Evolutionary conservation across 2,113 vertebrate genomes (phyloP), one percentile per base, ranked within the genome.

Genomic region (Prionailurus bengalensis): DNA sequence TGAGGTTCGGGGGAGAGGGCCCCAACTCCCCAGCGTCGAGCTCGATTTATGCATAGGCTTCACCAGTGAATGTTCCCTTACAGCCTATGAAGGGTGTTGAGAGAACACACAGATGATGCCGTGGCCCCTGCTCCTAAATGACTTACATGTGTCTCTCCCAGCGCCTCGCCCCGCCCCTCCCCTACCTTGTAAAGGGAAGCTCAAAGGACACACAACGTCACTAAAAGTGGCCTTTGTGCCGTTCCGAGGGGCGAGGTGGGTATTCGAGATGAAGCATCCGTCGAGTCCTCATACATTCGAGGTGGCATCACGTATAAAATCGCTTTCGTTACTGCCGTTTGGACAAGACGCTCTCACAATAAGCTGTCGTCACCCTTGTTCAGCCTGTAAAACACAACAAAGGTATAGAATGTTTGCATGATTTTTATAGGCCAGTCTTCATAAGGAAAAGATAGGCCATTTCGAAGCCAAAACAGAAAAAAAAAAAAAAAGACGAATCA

Each of bases 401-500:
- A 98, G 97, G 97, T 97, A 97, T 97, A 98, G 97, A 98, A 97
- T 97, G 97, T 91, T 97, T 95, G 96, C 98, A 98, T 97, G 97
- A 84, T 98, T 98, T 98, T 97, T 95, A 98, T 92, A 97, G 94
- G 96, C 83, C 79, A 74, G 36, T 25, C 79, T 95, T 94, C 42
- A 71, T 80, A 83, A 91, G 94, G 97, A 98, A 97, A 98, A 70
- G 95, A 98, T 88, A 98, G 98, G 97, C 96, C 95, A 95, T 98
- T 99, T 91, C 98, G 97, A 98, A 97, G 73, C 86, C 83, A 89
- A 97, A 97, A 97, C 53, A 98, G 95, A 94, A 96, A 92, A 76
- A 87, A 70, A 87, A 70, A 93, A 87, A 63, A 89, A 91, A 97
- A 97, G 98, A 98, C 98, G 99, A 99, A 99, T 99, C 98, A 98